Percentiles rank a stretch among this genome's conserved stretches.
These are phyloP conservation scores for Cylloceria caligata DNA, from an alignment of 2,888 invertebrate genomes.

Conservation along the genomic window DNA sequence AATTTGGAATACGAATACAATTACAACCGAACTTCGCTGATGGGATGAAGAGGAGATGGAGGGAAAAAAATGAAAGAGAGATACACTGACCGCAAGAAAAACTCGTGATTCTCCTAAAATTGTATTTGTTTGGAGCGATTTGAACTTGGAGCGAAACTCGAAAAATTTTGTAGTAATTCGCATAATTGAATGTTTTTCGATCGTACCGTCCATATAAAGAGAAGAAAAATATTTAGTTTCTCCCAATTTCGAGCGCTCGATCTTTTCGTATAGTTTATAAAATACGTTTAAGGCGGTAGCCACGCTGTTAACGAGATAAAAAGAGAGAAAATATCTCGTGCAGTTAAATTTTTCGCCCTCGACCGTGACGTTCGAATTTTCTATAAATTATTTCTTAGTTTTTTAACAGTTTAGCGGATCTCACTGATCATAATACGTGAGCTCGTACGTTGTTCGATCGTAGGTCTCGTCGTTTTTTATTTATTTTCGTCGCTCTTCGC, in stretches of 20 bases:
- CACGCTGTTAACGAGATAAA: constrained; percentile 75
- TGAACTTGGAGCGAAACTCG: constrained; percentile 22
- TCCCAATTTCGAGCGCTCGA: constrained; percentile 75
- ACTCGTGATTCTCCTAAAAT: background rate
- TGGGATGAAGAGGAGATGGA: constrained; percentile 23
- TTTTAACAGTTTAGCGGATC: constrained; percentile 37
- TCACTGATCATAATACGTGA: constrained; percentile 47
- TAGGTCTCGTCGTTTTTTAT: background rate
- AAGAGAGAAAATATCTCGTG: constrained; percentile 16
- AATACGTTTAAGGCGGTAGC: constrained; percentile 74
- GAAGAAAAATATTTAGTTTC: constrained; percentile 75
- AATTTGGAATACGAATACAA: constrained; percentile 74
- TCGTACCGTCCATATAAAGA: constrained; percentile 60
- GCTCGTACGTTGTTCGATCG: constrained; percentile 40
- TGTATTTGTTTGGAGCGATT: constrained; percentile 13
- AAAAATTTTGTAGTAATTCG: constrained; percentile 42
- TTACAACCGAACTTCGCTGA: constrained; percentile 59
- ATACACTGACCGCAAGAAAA: constrained; percentile 1
- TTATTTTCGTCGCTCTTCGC: constrained; percentile 18
- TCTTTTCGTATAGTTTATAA: constrained; percentile 80
- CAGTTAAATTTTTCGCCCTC: constrained; percentile 73
- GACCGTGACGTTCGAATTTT: constrained; percentile 76
- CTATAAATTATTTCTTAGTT: constrained; percentile 57
- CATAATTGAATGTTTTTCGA: constrained; percentile 57
- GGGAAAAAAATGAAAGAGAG: background rate